Conservation (phyloP, 1,140 invertebrate species). For the Heterodera schachtii region DNA sequence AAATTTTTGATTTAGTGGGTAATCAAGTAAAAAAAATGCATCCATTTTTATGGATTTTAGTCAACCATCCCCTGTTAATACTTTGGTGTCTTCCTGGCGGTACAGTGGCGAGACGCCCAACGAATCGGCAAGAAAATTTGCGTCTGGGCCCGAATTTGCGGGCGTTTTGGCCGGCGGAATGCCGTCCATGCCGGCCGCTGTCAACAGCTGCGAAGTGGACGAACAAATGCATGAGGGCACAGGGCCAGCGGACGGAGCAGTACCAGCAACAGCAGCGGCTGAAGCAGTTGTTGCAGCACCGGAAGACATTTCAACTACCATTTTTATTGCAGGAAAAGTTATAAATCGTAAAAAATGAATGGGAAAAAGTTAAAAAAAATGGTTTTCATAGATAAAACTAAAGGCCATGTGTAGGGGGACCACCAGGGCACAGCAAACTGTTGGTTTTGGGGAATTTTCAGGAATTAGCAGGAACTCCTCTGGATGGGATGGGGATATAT, state of each 20-base stretch:
- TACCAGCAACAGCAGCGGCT: neutral
- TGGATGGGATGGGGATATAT: too few species aligned
- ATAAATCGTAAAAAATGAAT: neutral
- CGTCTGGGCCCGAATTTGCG: conserved; percentile 43
- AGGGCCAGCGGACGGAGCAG: neutral
- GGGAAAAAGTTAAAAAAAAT: neutral
- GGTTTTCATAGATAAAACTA: too few species aligned
- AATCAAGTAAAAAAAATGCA: neutral
- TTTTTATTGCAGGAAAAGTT: neutral
- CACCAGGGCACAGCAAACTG: too few species aligned
- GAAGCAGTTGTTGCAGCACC: neutral
- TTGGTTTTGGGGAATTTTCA: too few species aligned
- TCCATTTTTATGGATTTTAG: conserved; percentile 25
- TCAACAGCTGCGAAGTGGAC: conserved; percentile 18
- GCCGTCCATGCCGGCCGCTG: conserved; percentile 3
- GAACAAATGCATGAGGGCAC: conserved; percentile 23
- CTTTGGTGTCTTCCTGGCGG: conserved; percentile 58
- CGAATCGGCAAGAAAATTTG: conserved; percentile 58
- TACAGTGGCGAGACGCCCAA: conserved; percentile 60
- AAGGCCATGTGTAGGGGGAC: too few species aligned
- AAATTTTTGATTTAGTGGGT: neutral
- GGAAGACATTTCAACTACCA: conserved; percentile 1
- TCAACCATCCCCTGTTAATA: neutral
- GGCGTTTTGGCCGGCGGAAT: conserved; percentile 31
- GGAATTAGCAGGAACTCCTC: too few species aligned